These are phyloP conservation scores for Sebastes vulpes DNA, from an alignment of 2,797 vertebrate genomes.

Conservation along the genomic window DNA sequence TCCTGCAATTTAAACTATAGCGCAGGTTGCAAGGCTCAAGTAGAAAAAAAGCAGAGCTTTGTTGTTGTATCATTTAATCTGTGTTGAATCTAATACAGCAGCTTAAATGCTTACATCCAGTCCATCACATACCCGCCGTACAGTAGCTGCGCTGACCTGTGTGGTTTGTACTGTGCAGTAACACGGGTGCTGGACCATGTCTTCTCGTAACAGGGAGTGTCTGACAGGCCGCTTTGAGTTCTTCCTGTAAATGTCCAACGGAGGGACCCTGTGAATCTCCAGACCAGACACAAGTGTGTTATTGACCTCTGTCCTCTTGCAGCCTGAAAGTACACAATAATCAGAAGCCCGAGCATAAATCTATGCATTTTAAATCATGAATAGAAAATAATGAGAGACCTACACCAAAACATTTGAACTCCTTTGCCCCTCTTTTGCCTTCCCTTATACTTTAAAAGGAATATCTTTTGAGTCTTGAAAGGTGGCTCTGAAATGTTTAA, in stretches of 20 bases:
- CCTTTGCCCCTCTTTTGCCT: neutral
- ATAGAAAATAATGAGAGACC: neutral
- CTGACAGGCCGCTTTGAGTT: neutral
- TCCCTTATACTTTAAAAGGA: neutral
- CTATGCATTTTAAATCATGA: neutral
- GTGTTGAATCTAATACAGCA: slow-evolving; percentile 46
- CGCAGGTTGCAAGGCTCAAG: neutral
- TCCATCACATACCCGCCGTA: neutral
- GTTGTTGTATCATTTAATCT: slow-evolving; percentile 38
- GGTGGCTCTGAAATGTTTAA: neutral
- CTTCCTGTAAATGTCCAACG: slow-evolving; percentile 59
- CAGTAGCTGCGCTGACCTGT: neutral
- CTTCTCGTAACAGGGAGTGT: slow-evolving; percentile 12
- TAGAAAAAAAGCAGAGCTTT: neutral
- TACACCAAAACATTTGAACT: neutral
- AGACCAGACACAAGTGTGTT: slow-evolving; percentile 3
- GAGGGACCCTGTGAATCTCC: slow-evolving; percentile 47
- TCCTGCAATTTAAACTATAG: neutral
- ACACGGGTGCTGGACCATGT: neutral
- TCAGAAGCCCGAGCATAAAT: neutral
- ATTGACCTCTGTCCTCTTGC: slow-evolving; percentile 4
- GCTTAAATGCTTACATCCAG: slow-evolving; percentile 26
- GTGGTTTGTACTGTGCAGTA: slow-evolving; percentile 25
- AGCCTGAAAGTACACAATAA: neutral
- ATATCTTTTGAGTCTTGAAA: neutral